Percentiles rank a stretch among this genome's conserved stretches.
Evolutionary conservation across 2,888 invertebrate genomes (phyloP).

Genomic region (Crocallis elinguaria): DNA sequence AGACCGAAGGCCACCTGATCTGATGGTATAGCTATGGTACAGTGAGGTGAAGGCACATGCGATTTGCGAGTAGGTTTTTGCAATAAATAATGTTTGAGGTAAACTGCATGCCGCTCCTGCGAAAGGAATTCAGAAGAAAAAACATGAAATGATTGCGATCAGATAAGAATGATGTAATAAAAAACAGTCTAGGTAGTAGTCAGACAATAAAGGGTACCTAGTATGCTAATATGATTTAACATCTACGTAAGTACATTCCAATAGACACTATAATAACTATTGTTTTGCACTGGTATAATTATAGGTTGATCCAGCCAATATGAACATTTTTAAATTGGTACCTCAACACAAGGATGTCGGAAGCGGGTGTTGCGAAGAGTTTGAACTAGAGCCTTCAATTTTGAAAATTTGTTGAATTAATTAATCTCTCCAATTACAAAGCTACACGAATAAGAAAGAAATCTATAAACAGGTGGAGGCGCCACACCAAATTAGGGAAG

Average conservation of each 20-base stretch:
- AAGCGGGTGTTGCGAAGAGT: too few species aligned
- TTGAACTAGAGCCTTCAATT: too few species aligned
- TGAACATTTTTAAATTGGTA: too few species aligned
- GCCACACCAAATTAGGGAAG: slow-evolving; percentile 2
- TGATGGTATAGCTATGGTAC: slow-evolving; percentile 11
- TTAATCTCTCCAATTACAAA: too few species aligned
- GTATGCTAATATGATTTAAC: slow-evolving; percentile 1
- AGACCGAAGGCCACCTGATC: slow-evolving; percentile 8
- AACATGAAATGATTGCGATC: slow-evolving; percentile 15
- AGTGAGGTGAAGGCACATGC: slow-evolving; percentile 7
- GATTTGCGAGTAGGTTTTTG: slow-evolving; percentile 25
- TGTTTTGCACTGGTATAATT: neutral
- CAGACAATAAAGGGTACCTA: neutral
- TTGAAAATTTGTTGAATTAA: too few species aligned
- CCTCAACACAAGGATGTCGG: too few species aligned
- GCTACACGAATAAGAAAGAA: too few species aligned
- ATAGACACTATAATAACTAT: slow-evolving; percentile 5
- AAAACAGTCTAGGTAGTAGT: slow-evolving; percentile 3
- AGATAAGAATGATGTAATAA: slow-evolving; percentile 12
- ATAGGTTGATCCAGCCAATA: too few species aligned
- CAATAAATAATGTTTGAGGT: slow-evolving; percentile 32
- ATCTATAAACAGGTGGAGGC: neutral
- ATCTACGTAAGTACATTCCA: slow-evolving; percentile 14
- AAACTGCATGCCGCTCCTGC: slow-evolving; percentile 34
- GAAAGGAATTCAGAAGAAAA: slow-evolving; percentile 32